These are phyloP conservation scores for Sebastes elongatus DNA, from an alignment of 2,797 vertebrate genomes.

Conservation along the genomic window DNA sequence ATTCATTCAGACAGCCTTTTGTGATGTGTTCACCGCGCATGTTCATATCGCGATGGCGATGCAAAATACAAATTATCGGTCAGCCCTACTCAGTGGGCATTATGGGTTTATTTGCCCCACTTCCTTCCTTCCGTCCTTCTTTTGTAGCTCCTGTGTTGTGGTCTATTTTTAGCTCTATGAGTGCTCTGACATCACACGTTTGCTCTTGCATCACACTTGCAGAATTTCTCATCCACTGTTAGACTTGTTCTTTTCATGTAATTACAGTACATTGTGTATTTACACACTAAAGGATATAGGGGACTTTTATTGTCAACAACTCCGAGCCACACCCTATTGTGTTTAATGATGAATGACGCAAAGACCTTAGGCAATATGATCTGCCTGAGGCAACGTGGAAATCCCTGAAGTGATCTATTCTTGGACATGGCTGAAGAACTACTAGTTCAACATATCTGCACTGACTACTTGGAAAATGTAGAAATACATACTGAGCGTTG, in stretches of 20 bases:
- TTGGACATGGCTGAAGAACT: not conserved
- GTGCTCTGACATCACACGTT: not conserved
- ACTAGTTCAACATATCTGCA: not conserved
- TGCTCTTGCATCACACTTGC: conserved; percentile 38
- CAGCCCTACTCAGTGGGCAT: not conserved
- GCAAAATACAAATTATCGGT: no score
- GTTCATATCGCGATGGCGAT: no score
- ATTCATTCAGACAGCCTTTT: no score
- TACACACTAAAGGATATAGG: not conserved
- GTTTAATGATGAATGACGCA: not conserved
- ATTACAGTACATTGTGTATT: not conserved
- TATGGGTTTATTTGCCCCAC: not conserved
- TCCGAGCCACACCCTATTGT: not conserved
- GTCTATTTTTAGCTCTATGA: conserved; percentile 58
- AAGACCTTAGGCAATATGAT: not conserved
- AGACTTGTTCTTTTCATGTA: not conserved
- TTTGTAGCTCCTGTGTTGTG: conserved; percentile 28
- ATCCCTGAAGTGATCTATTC: not conserved
- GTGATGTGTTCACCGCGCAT: no score
- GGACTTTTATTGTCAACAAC: not conserved
- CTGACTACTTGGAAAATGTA: not conserved
- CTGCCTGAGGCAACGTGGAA: not conserved
- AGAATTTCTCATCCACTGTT: conserved; percentile 13
- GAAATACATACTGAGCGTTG: not conserved
- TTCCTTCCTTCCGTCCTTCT: not conserved